These are phyloP conservation scores for Eutolmus rufibarbis DNA, from an alignment of 2,888 invertebrate species.

Conservation along the genomic window DNA sequence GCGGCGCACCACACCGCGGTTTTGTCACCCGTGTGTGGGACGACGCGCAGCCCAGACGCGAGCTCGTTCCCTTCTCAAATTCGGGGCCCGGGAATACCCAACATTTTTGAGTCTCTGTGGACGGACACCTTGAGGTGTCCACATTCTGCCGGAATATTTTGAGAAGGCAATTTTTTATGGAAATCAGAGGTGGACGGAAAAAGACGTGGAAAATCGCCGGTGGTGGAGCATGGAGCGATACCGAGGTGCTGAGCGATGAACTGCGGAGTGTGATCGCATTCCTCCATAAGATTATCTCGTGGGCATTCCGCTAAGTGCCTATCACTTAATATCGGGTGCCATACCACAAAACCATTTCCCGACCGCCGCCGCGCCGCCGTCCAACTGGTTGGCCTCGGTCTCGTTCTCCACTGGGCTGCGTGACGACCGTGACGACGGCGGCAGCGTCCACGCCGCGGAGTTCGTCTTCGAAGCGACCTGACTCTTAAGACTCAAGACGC, in stretches of 20 bases:
- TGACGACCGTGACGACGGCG: neutral
- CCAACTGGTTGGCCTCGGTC: constrained; percentile 7
- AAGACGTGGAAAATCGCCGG: neutral
- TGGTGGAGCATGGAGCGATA: neutral
- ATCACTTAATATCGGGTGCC: constrained; percentile 18
- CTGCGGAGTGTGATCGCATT: constrained; percentile 30
- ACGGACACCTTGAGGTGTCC: neutral
- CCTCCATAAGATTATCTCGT: constrained; percentile 31
- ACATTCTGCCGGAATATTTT: neutral
- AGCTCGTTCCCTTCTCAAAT: neutral
- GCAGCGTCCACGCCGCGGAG: neutral
- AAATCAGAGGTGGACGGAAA: neutral
- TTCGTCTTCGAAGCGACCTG: neutral
- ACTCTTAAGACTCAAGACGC: neutral
- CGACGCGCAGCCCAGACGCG: neutral
- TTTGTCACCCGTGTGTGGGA: neutral
- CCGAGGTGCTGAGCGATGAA: constrained; percentile 23
- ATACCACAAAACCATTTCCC: neutral
- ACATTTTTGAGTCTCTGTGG: neutral
- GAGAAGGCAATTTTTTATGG: neutral
- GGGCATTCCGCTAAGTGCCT: constrained; percentile 18
- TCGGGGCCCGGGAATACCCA: neutral
- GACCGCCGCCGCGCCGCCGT: neutral
- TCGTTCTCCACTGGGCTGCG: neutral
- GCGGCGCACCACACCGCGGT: neutral